phyloP scores from a whole-genome alignment of 2,888 invertebrate genomes.

The Chalcis sispes region DNA sequence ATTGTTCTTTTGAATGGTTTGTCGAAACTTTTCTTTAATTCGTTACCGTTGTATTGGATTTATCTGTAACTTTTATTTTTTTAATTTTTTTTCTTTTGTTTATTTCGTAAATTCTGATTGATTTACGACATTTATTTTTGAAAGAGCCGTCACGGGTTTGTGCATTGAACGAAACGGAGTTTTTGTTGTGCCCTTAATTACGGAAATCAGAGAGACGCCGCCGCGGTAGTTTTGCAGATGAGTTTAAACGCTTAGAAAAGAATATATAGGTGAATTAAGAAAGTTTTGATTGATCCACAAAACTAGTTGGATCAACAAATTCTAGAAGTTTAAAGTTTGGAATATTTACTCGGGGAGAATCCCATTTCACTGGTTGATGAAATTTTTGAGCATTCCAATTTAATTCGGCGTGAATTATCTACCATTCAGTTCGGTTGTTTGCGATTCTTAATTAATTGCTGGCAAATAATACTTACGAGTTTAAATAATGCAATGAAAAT shows the following conservation, averaged over 20 bases:
- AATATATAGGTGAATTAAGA: slow-evolving; percentile 45
- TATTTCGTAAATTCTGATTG: neutral
- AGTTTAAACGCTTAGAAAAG: slow-evolving; percentile 26
- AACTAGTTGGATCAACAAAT: slow-evolving; percentile 48
- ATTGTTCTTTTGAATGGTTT: too few species aligned
- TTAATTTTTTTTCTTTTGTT: too few species aligned
- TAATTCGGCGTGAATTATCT: slow-evolving; percentile 29
- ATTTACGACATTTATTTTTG: neutral
- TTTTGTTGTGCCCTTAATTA: neutral
- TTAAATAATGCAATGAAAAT: too few species aligned
- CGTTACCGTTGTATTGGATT: too few species aligned
- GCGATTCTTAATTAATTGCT: too few species aligned
- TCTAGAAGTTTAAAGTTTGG: slow-evolving; percentile 25
- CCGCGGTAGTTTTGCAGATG: slow-evolving; percentile 9
- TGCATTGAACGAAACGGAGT: neutral
- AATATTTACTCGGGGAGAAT: slow-evolving; percentile 35
- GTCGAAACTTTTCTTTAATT: too few species aligned
- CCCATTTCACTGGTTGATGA: slow-evolving; percentile 16
- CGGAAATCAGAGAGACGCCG: too few species aligned
- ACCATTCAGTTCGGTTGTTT: neutral
- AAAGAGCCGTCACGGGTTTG: neutral
- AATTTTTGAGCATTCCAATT: slow-evolving; percentile 40
- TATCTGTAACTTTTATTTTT: too few species aligned
- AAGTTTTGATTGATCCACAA: slow-evolving; percentile 52
- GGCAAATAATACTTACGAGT: too few species aligned